Evolutionary conservation across 2,888 invertebrate species (phyloP), one percentile per base, ranked within the genome.

Genomic region (Eudasyphora cyanicolor): DNA sequence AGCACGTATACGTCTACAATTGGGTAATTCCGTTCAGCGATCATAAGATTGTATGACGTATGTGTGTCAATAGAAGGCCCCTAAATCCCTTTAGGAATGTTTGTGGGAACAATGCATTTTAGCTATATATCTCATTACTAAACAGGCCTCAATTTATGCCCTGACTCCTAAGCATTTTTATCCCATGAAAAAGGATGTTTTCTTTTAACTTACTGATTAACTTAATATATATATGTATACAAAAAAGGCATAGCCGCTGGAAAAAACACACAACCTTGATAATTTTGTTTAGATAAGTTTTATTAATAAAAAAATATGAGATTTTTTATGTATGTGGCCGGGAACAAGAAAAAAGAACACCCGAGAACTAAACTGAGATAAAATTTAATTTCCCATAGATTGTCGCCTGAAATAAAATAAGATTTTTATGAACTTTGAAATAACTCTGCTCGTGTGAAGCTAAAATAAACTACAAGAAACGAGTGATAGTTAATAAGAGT

Each of bases 231-330:
- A 67, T 54, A n/a, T n/a, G n/a, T n/a, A n/a, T n/a, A 64, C 51
- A 60, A 77, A 27, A 74, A 42, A 38, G 64, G 27, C 24, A 42
- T 62, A 67, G 45, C n/a, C 24, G 2, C 60, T 21, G 24, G 14
- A 67, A 14, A 71, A 78, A 29, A 21, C 14, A 73, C 69, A 54
- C 29, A 29, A 32, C 75, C 67, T 76, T 76, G 80, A 84, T 84
- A 70, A 73, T 84, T 64, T 71, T 21, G 38, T 64, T 67, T n/a
- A 81, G 84, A 84, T 84, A 84, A 76, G 27, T 81, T 84, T 84
- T 81, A 81, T 84, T 84, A 81, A 78, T 80, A 78, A 76, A 81
- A 81, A 75, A 78, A 67, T 81, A 81, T 76, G 67, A 76, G 71
- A 78, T 73, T 84, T 81, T n/a, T 76, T 75, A 21, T 78, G 76